phyloP scores from a whole-genome alignment of 2,888 invertebrate genomes.

The Nemurella pictetii region DNA sequence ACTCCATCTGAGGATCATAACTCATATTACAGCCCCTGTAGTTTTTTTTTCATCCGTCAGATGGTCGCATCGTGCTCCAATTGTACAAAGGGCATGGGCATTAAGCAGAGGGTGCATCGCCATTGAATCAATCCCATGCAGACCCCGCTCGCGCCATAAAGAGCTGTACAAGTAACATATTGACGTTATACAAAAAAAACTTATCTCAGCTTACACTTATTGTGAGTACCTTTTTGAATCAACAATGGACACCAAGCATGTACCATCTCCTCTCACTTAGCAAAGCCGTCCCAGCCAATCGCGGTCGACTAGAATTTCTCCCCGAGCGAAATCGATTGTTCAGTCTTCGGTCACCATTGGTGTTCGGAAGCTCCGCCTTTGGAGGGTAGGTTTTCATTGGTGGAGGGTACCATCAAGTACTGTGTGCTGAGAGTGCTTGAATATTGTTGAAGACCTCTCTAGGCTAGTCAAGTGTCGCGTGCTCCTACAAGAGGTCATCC shows the following conservation, averaged over 20 bases:
- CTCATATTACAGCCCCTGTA: not conserved
- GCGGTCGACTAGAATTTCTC: not conserved
- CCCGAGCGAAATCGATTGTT: constrained; percentile 14
- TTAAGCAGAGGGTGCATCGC: not conserved
- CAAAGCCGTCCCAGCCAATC: constrained; percentile 7
- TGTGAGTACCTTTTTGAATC: constrained; percentile 32
- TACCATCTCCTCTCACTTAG: not conserved
- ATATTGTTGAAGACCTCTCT: constrained; percentile 36
- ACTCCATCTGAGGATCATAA: not conserved
- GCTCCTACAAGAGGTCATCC: constrained; percentile 42
- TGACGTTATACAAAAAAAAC: constrained; percentile 24
- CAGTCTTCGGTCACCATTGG: constrained; percentile 32
- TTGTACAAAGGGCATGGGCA: not conserved
- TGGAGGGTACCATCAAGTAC: constrained; percentile 33
- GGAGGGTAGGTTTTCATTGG: constrained; percentile 1
- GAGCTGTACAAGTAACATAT: constrained; percentile 27
- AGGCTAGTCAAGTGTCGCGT: constrained; percentile 31
- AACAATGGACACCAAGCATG: not conserved
- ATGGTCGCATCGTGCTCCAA: not conserved
- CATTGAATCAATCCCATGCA: not conserved
- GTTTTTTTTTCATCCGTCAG: not conserved
- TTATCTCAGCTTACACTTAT: constrained; percentile 26
- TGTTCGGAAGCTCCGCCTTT: not conserved
- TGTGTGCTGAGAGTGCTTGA: constrained; percentile 40
- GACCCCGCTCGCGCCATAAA: not conserved